Conservation (phyloP, 2,113 vertebrate genomes). For the Rhodinocichla rosea region DNA sequence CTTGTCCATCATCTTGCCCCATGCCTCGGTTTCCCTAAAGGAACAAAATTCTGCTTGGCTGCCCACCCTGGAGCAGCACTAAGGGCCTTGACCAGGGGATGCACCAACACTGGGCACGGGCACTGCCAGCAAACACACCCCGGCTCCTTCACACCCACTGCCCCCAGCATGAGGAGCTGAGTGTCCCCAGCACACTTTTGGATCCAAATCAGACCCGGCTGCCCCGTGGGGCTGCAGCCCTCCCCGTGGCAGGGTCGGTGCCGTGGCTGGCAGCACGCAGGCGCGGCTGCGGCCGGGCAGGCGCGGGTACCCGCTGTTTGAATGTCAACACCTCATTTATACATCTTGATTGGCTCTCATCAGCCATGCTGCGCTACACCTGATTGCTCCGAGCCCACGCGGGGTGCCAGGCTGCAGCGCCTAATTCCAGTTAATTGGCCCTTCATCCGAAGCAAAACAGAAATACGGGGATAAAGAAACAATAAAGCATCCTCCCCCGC, state of each 20-base stretch:
- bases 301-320: constrained; percentile 41
- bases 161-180: too few relatives aligned
- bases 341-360: constrained; percentile 66
- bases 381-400: constrained; percentile 33
- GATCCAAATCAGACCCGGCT: rapidly evolving
- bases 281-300: neutral
- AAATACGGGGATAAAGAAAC: constrained; percentile 32
- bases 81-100: rapidly evolving
- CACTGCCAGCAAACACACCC: too few relatives aligned
- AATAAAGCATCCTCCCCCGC: neutral
- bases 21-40: neutral
- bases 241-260: neutral
- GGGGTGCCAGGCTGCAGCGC: constrained; percentile 51
- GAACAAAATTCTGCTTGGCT: neutral
- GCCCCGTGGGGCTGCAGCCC: rapidly evolving
- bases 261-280: neutral
- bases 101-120: rapidly evolving
- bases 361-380: constrained; percentile 55
- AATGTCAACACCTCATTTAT: constrained; percentile 63
- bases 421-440: constrained; percentile 64
- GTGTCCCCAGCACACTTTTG: rapidly evolving
- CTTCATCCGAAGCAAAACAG: constrained; percentile 45
- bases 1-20: neutral
- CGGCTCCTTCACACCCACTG: rapidly evolving
- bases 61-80: rapidly evolving